Percentiles rank a stretch among this genome's conserved stretches.
phyloP scores from a whole-genome alignment of 2,888 invertebrate genomes.

The Rhamphomyia laevipes region DNA sequence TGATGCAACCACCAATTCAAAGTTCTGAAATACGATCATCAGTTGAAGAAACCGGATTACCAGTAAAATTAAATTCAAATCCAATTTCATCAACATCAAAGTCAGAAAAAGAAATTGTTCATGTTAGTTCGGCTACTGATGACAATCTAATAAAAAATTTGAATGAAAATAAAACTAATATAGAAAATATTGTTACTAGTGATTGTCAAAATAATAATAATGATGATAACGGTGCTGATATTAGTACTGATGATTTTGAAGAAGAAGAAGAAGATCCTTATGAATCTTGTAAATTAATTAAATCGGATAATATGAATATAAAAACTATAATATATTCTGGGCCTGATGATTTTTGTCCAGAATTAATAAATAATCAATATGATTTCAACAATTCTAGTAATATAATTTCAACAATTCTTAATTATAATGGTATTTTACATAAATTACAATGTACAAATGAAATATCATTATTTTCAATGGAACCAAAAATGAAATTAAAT shows the following conservation, averaged over 20 bases:
- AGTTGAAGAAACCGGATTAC: background rate
- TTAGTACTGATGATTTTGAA: slow-evolving; percentile 10
- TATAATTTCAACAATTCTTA: slow-evolving; percentile 11
- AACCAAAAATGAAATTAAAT: background rate
- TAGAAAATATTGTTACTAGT: no score
- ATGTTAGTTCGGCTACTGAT: no score
- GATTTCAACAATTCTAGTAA: no score
- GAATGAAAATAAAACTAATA: no score
- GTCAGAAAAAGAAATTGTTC: background rate
- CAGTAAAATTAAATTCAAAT: background rate
- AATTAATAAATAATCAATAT: background rate
- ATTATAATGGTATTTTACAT: slow-evolving; percentile 6
- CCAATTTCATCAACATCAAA: background rate
- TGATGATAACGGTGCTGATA: no score
- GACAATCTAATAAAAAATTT: no score
- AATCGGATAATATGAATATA: slow-evolving; percentile 10
- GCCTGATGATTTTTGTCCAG: background rate
- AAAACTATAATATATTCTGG: background rate
- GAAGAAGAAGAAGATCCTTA: slow-evolving; percentile 18
- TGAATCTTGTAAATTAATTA: slow-evolving; percentile 11
- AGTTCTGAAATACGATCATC: slow-evolving; percentile 6
- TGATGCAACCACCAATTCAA: slow-evolving; percentile 1
- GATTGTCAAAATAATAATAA: no score
- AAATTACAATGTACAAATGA: slow-evolving; percentile 6
- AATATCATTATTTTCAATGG: slow-evolving; percentile 5